Conservation (phyloP, 2,797 vertebrate genomes). For the Thunnus albacares region DNA sequence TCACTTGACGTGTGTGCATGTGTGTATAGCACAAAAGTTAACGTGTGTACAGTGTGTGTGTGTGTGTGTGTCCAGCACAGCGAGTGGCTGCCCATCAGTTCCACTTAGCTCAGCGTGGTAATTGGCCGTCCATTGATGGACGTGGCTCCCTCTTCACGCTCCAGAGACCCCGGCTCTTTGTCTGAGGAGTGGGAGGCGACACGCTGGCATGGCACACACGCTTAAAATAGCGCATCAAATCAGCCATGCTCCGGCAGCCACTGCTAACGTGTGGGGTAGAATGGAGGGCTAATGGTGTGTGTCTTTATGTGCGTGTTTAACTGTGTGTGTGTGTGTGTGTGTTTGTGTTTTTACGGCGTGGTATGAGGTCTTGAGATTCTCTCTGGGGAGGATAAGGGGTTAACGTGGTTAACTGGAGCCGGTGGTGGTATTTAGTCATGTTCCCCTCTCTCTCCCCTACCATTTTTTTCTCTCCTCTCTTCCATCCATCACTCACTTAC, state of each 20-base stretch:
- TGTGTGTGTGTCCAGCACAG: conserved; percentile 60
- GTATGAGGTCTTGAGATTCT: conserved; percentile 61
- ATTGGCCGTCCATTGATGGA: conserved; percentile 83
- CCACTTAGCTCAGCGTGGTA: conserved; percentile 82
- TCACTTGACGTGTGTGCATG: conserved; percentile 24
- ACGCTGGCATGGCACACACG: conserved; percentile 77
- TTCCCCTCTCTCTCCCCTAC: conserved; percentile 34
- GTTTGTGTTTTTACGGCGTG: conserved; percentile 28
- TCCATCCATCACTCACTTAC: conserved; percentile 71
- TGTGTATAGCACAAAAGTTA: background rate
- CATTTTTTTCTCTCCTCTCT: conserved; percentile 41
- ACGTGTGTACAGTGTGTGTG: conserved; percentile 36
- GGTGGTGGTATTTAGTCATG: conserved; percentile 73
- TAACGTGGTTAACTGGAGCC: conserved; percentile 76
- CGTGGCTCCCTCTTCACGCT: conserved; percentile 82
- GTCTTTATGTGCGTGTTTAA: conserved; percentile 12
- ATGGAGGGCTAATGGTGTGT: conserved; percentile 63
- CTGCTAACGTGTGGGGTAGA: conserved; percentile 70
- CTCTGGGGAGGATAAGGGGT: conserved; percentile 69
- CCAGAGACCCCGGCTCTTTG: conserved; percentile 78
- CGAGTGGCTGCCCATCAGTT: conserved; percentile 76
- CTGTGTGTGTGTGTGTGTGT: conserved; percentile 16
- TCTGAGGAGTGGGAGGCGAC: conserved; percentile 79
- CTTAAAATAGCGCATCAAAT: conserved; percentile 84
- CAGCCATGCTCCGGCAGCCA: conserved; percentile 76